Evolutionary conservation across 2,888 invertebrate species (phyloP), one percentile per base, ranked within the genome.

Genomic region (Ecliptopera silaceata): DNA sequence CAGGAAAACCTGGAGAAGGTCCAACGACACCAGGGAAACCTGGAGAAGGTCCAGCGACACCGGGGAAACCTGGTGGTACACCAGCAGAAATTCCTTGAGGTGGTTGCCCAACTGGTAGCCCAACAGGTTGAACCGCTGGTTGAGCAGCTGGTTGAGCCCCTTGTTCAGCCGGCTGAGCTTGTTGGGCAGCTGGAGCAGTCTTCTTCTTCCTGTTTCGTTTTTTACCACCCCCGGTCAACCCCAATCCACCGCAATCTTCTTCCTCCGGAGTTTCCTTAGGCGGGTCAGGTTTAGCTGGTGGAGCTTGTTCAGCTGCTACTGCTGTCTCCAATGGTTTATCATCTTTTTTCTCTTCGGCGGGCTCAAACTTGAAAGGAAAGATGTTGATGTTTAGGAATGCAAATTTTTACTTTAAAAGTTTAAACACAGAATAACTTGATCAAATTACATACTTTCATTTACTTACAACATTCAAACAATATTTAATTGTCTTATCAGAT

Each of bases 211-310:
- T 56, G 20, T 32, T 65, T 68, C 59, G 66, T 53, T 66, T 69
- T 38, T 64, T 68, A 6, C 46, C 42, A 5, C 58, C 61, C 1
- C 63, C 65, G 4, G 60, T 58, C 13, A 65, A 46, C 4, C 73
- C 72, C 1, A 69, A 12, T 0, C 65, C 68, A 12, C 17, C 59
- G 11, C 43, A 52, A 6, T 66, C 65, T 3, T 65, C 67, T 29
- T 58, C 53, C 39, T 49, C 32, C 10, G 36, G 29, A 4, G 41
- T 47, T 39, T 56, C 55, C 5, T 58, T 58, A 0, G 56, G 29
- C 4, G 34, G 12, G n/a, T 53, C 42, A 6, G 49, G 42, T 45
- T 44, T 47, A 4, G 52, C 17, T 34, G 41, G 41, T 11, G 20
- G 20, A 12, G 20, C n/a, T 5, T 20, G 41, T 10, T 18, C n/a